Percentiles rank a stretch among this genome's conserved stretches.
phyloP scores from a whole-genome alignment of 1,140 invertebrate genomes.

The Nasonia longicornis region DNA sequence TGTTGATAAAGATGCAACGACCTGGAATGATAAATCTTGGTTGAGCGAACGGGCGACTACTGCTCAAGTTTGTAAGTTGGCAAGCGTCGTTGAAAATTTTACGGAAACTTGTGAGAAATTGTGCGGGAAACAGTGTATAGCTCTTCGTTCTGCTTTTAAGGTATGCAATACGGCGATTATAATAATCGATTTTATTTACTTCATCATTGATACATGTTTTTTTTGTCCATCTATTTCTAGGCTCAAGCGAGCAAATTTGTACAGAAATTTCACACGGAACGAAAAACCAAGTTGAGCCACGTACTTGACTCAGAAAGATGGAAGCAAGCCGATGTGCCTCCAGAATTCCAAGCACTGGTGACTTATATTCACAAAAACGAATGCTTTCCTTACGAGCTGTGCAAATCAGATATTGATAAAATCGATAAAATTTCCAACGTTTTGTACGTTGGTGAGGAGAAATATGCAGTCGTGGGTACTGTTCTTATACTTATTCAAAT shows the following conservation, averaged over 20 bases:
- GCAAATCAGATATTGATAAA: constrained; percentile 59
- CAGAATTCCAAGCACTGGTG: constrained; percentile 87
- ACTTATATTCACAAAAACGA: constrained; percentile 63
- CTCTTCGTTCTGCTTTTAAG: constrained; percentile 86
- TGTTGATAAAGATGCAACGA: constrained; percentile 58
- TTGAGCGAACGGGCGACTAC: constrained; percentile 74
- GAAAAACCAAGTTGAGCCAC: constrained; percentile 85
- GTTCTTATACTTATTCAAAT: constrained; percentile 89
- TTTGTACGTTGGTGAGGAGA: constrained; percentile 83
- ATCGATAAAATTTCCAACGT: constrained; percentile 57
- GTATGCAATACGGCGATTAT: constrained; percentile 60
- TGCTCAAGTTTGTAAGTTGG: constrained; percentile 83
- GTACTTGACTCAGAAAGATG: constrained; percentile 93
- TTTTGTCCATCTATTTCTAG: constrained; percentile 47
- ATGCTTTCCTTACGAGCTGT: constrained; percentile 66
- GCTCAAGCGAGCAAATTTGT: constrained; percentile 90
- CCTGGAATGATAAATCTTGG: constrained; percentile 65
- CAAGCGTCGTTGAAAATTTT: constrained; percentile 84
- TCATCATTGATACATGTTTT: constrained; percentile 1
- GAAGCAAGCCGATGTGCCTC: constrained; percentile 92
- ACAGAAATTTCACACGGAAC: constrained; percentile 89
- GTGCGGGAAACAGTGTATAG: constrained; percentile 83
- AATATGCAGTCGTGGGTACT: constrained; percentile 87
- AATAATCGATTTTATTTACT: constrained; percentile 26
- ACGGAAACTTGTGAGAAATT: constrained; percentile 81